These are phyloP conservation scores for Felis chaus DNA, from an alignment of 2,113 vertebrate species.

Conservation along the genomic window DNA sequence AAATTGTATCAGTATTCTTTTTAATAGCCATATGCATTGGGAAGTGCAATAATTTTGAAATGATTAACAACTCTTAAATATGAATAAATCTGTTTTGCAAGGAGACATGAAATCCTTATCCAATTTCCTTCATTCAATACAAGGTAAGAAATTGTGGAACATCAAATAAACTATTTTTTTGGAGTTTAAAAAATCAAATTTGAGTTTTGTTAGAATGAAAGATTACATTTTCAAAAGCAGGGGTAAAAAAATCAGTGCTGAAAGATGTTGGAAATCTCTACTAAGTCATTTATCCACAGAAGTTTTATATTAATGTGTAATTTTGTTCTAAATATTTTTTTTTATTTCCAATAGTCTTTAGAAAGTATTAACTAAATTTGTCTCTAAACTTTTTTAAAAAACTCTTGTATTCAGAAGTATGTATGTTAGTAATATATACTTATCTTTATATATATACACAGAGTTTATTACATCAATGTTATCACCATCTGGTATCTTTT, in stretches of 20 bases:
- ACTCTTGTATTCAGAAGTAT: neutral
- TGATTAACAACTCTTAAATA: neutral
- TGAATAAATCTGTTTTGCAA: neutral
- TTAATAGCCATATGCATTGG: neutral
- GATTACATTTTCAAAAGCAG: neutral
- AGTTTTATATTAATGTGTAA: neutral
- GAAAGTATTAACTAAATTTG: neutral
- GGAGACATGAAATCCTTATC: neutral
- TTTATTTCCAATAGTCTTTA: neutral
- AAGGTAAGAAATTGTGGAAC: neutral
- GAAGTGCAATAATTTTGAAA: slow-evolving; percentile 24
- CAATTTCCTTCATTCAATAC: neutral
- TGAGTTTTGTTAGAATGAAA: neutral
- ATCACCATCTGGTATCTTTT: neutral
- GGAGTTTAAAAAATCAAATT: neutral
- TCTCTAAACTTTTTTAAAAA: neutral
- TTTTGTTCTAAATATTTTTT: neutral
- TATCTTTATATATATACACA: neutral
- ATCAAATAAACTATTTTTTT: neutral
- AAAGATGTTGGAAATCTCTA: neutral
- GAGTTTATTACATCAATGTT: slow-evolving; percentile 12
- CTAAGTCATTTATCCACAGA: neutral
- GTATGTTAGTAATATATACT: neutral
- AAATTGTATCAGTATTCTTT: neutral
- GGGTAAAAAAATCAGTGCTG: neutral